Evolutionary conservation across 2,888 invertebrate species (phyloP).

Genomic region (Globia sparganii): DNA sequence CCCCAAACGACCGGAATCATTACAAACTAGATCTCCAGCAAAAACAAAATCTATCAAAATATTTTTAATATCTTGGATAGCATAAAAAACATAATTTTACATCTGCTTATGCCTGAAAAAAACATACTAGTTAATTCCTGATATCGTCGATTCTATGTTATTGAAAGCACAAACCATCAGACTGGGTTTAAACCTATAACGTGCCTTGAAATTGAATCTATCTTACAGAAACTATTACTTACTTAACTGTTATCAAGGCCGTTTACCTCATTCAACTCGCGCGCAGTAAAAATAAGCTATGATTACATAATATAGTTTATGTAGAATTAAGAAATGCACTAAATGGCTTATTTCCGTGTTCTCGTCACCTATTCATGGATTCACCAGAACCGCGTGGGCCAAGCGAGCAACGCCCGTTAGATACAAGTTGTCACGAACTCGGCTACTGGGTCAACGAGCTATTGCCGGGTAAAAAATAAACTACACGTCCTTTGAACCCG

Average conservation of each 20-base stretch:
- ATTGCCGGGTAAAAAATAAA: constrained; percentile 71
- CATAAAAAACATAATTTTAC: constrained; percentile 2
- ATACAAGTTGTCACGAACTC: constrained; percentile 83
- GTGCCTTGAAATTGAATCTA: constrained; percentile 25
- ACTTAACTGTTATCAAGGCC: constrained; percentile 7
- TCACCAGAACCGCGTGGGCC: constrained; percentile 55
- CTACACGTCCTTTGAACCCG: constrained; percentile 46
- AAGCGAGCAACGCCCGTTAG: constrained; percentile 73
- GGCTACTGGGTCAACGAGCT: constrained; percentile 85
- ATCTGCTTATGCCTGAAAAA: not conserved
- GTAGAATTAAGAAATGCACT: constrained; percentile 47
- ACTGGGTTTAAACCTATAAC: not conserved
- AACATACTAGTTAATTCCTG: not conserved
- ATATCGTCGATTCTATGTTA: not conserved
- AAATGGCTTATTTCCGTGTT: constrained; percentile 67
- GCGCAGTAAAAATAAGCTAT: constrained; percentile 29
- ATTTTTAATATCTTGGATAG: constrained; percentile 23
- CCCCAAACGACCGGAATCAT: constrained; percentile 69
- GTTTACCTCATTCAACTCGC: constrained; percentile 13
- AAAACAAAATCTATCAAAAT: constrained; percentile 67
- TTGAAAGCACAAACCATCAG: not conserved
- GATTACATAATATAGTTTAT: constrained; percentile 27
- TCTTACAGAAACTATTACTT: constrained; percentile 11
- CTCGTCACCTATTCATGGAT: constrained; percentile 53
- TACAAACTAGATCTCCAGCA: constrained; percentile 71